Base-by-base conservation (phyloP, 2,888 invertebrate genomes). In the Sylvicola cinctus region DNA sequence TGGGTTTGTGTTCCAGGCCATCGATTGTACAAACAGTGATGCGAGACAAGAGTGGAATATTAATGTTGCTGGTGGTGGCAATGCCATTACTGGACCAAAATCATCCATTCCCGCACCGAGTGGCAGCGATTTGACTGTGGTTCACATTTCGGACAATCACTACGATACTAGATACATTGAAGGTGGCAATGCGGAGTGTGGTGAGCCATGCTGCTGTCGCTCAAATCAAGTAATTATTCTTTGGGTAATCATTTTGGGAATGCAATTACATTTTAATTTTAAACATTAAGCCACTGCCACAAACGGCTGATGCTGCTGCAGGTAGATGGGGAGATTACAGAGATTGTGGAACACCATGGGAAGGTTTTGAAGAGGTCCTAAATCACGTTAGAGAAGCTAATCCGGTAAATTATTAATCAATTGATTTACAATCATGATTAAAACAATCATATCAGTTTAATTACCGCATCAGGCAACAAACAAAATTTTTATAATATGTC, bases 321-420 rank as follows among this genome's bases (percentile, higher is more conserved):
- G 83, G 84, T 0, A 69, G 61, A 44, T 87, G 83, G 80, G 85
- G 85, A 2, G 78, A 80, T 49, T 80, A 76, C 44, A 63, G 74
- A 35, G 58, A 66, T 36, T 88, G 87, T 46, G 87, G 87, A 50
- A 60, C 70, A 2, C 81, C 87, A 0, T 58, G 68, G 58, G 67
- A 74, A 51, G 65, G 75, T 0, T 63, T 76, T 27, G 67, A 71
- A 35, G 68, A 76, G 45, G 63, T 73, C 16, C 58, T 87, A 39
- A 56, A 68, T 11, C 68, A 71, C 35, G 66, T 74, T 3, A 55
- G 55, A 13, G 54, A 58, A 25, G 55, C 59, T 20, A 17, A 49
- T 29, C 46, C n/a, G n/a, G n/a, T n/a, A n/a, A n/a, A n/a, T n/a
- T n/a, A n/a, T n/a, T n/a, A n/a, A n/a, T n/a, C n/a, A n/a, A n/a